Conservation (phyloP, 2,797 vertebrate genomes). For the Manis crassicaudata region DNA sequence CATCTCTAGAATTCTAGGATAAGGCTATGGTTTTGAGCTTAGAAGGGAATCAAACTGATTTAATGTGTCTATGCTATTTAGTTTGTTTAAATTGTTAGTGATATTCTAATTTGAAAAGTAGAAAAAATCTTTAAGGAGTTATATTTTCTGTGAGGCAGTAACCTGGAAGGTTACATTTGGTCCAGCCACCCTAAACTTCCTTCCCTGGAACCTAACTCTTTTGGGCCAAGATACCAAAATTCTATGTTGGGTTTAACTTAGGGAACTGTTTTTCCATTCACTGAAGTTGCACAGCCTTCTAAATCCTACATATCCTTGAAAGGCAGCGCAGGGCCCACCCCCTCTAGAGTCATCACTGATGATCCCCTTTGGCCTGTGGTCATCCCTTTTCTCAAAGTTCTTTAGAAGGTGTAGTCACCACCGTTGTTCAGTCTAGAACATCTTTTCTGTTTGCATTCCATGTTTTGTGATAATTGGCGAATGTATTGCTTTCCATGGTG, state of each 20-base stretch:
- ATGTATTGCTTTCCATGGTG: background rate
- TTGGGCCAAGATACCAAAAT: background rate
- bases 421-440: background rate
- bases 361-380: background rate
- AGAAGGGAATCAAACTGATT: constrained; percentile 6
- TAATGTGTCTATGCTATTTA: background rate
- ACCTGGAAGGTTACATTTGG: background rate
- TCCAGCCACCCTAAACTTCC: background rate
- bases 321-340: background rate
- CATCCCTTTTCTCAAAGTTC: background rate
- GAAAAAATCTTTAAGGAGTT: background rate
- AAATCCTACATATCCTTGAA: background rate
- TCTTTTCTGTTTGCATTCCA: background rate
- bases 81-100: background rate
- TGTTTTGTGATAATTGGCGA: background rate
- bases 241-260: background rate
- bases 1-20: background rate
- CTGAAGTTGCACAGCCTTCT: background rate
- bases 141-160: background rate
- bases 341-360: background rate
- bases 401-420: background rate
- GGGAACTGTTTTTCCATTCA: background rate
- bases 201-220: background rate
- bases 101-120: background rate
- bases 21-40: background rate